A percentile compares a stretch with the other conserved stretches of the same genome.
Evolutionary conservation across 2,888 invertebrate genomes (phyloP).

Genomic region (Platycheirus albimanus): DNA sequence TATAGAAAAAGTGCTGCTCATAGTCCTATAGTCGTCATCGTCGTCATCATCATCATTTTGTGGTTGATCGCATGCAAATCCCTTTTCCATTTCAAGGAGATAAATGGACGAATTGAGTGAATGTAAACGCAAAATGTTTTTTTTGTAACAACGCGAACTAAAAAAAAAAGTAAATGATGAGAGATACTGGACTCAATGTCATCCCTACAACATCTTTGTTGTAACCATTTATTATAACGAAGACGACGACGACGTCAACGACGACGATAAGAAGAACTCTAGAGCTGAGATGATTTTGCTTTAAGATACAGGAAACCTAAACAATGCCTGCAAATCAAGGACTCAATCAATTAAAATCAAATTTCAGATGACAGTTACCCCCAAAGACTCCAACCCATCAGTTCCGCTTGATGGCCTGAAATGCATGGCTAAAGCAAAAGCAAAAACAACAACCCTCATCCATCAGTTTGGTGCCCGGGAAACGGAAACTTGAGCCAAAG

Average conservation of each 20-base stretch:
- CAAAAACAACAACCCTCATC: conserved; percentile 39
- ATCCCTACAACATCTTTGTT: conserved; percentile 1
- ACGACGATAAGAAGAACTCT: too few species aligned
- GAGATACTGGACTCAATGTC: conserved; percentile 28
- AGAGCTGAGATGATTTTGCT: too few species aligned
- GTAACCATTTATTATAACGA: conserved; percentile 42
- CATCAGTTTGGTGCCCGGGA: conserved; percentile 45
- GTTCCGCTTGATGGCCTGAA: too few species aligned
- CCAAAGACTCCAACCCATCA: conserved; percentile 6
- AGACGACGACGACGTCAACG: not conserved
- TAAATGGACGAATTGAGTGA: conserved; percentile 66
- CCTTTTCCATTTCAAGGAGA: conserved; percentile 51
- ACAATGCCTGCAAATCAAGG: conserved; percentile 60
- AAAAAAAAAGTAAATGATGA: not conserved
- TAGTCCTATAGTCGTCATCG: not conserved
- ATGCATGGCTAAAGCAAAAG: too few species aligned
- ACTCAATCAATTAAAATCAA: conserved; percentile 68
- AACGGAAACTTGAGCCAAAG: conserved; percentile 59
- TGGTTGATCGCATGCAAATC: conserved; percentile 24
- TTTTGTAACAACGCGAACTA: not conserved
- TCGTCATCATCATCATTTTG: not conserved
- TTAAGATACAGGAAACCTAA: not conserved
- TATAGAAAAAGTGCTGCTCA: conserved; percentile 36
- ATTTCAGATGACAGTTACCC: conserved; percentile 58
- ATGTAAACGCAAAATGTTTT: conserved; percentile 45